Evolutionary conservation across 64 coral and sea anemone genomes (phyloP).

Genomic region (Pocillopora verrucosa): DNA sequence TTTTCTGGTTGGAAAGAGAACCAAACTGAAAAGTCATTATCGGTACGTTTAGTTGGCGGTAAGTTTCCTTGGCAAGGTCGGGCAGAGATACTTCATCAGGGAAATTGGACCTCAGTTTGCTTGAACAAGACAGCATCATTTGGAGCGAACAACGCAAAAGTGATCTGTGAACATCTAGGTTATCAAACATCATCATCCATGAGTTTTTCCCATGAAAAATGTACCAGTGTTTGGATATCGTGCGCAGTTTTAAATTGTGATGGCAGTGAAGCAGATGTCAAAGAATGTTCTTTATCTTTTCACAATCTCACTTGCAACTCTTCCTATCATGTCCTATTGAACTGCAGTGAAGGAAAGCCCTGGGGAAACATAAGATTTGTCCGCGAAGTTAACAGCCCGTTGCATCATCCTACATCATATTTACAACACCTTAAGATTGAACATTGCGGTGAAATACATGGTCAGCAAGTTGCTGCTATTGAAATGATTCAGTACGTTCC

Average conservation of each 20-base stretch:
- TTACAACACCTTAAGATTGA: constrained; percentile 4
- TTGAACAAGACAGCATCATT: not conserved
- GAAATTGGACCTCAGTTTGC: constrained; percentile 20
- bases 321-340: not conserved
- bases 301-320: not conserved
- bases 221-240: not conserved
- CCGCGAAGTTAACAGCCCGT: not conserved
- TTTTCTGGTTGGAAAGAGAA: not conserved
- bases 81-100: not conserved
- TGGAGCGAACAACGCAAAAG: constrained; percentile 5
- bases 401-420: not conserved
- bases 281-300: constrained; percentile 19
- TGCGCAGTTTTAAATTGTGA: constrained; percentile 1
- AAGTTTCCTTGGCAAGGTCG: constrained; percentile 14
- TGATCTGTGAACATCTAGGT: constrained; percentile 13
- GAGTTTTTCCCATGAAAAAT: not conserved
- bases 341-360: constrained; percentile 13
- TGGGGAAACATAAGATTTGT: constrained; percentile 78
- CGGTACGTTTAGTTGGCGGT: constrained; percentile 16
- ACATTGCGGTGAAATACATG: constrained; percentile 18
- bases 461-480: not conserved
- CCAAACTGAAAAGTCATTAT: not conserved
- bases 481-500: constrained; percentile 1
- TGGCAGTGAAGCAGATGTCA: constrained; percentile 58
- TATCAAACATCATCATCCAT: not conserved